These are phyloP conservation scores for human DNA, from an alignment of 2,113 vertebrate genomes.

Conservation along the genomic window GRCh38 chr12:924001-924500, in stretches of 20 bases:
- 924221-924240: too few relatives aligned
- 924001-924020: neutral
- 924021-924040: neutral
- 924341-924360: fast-evolving
- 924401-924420: neutral
- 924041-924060: too few relatives aligned
- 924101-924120: neutral
- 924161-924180: too few relatives aligned
- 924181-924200: too few relatives aligned
- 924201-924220: too few relatives aligned
- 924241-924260: neutral
- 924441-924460: neutral
- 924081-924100: neutral
- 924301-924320: neutral
- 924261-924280: fast-evolving
- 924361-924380: neutral
- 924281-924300: neutral
- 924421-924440: neutral
- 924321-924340: neutral
- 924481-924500: neutral
- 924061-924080: neutral
- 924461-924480: neutral
- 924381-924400: neutral
- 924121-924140: too few relatives aligned
- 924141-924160: too few relatives aligned